Conservation (phyloP, 37 sponge, comb jelly and placozoan genomes). For the Geodia barretti region DNA sequence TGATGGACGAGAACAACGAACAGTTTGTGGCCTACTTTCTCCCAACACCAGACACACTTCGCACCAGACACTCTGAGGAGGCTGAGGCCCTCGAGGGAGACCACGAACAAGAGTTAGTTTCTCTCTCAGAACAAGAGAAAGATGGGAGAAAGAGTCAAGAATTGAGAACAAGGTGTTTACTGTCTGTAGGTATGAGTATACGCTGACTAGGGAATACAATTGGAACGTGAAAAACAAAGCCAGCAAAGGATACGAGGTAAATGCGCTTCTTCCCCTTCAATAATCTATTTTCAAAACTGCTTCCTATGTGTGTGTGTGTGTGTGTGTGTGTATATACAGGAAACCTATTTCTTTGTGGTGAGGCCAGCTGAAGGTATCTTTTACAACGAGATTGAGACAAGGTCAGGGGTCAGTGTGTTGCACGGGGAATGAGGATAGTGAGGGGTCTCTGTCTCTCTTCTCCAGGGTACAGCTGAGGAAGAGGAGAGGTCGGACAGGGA, state of each 20-base stretch:
- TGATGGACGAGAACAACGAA: constrained; percentile 97
- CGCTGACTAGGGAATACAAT: constrained; percentile 93
- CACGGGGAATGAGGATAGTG: background rate
- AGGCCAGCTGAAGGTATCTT: constrained; percentile 85
- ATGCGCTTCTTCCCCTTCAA: too few relatives aligned
- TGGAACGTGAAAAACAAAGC: constrained; percentile 98
- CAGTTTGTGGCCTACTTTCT: constrained; percentile 99
- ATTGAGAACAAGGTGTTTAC: background rate
- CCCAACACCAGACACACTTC: constrained; percentile 89
- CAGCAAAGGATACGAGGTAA: constrained; percentile 94
- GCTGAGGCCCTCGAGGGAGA: background rate
- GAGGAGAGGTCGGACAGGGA: constrained; percentile 72
- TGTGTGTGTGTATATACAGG: constrained; percentile 54
- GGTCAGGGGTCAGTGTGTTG: too few relatives aligned
- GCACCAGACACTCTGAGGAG: constrained; percentile 74
- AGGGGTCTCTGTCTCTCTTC: background rate
- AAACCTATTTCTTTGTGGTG: constrained; percentile 89
- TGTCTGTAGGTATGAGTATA: constrained; percentile 81
- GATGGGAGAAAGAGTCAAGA: background rate
- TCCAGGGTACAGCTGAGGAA: constrained; percentile 88
- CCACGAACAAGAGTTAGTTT: background rate
- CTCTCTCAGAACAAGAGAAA: too few relatives aligned
- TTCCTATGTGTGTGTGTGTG: constrained; percentile 11
- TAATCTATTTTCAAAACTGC: too few relatives aligned
- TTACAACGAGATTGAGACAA: constrained; percentile 97